phyloP scores from a whole-genome alignment of 35 echinoderm and acorn worm genomes.

The Apostichopus californicus region DNA sequence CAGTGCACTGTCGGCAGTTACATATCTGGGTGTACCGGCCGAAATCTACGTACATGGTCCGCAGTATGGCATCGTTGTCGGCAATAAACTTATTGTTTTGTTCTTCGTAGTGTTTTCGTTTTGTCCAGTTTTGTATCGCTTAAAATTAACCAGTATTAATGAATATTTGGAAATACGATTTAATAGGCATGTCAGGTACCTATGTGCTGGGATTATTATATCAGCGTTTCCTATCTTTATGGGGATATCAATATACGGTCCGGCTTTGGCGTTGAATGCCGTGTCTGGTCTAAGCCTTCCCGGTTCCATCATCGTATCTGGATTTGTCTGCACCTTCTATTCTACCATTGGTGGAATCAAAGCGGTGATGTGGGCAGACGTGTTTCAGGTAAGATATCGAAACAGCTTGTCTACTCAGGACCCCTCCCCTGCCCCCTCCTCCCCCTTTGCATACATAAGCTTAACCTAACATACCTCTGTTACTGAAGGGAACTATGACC shows the following conservation, averaged over 20 bases:
- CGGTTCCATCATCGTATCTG: slow-evolving; percentile 25
- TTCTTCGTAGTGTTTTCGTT: slow-evolving; percentile 7
- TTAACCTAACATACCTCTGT: no score
- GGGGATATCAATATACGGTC: slow-evolving; percentile 68
- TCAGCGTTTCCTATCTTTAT: slow-evolving; percentile 22
- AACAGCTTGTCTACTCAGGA: not conserved
- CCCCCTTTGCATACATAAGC: not conserved
- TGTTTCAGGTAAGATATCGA: slow-evolving; percentile 52
- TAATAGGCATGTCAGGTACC: not conserved
- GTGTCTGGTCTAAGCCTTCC: slow-evolving; percentile 51
- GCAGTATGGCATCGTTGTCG: not conserved
- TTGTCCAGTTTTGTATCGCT: slow-evolving; percentile 6
- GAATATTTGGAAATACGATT: not conserved
- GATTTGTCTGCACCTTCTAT: slow-evolving; percentile 64
- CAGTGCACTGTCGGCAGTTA: not conserved
- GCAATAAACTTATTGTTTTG: slow-evolving; percentile 15
- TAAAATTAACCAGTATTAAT: not conserved
- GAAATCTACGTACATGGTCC: slow-evolving; percentile 9
- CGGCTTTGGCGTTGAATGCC: slow-evolving; percentile 66
- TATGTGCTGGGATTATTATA: not conserved
- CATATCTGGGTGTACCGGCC: not conserved
- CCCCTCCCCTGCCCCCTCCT: not conserved
- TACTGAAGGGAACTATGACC: no score
- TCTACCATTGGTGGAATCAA: slow-evolving; percentile 61
- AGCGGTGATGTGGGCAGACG: slow-evolving; percentile 72